Evolutionary conservation across 2,888 invertebrate genomes (phyloP), one percentile per base, ranked within the genome.

Genomic region (Phaedon cochleariae): DNA sequence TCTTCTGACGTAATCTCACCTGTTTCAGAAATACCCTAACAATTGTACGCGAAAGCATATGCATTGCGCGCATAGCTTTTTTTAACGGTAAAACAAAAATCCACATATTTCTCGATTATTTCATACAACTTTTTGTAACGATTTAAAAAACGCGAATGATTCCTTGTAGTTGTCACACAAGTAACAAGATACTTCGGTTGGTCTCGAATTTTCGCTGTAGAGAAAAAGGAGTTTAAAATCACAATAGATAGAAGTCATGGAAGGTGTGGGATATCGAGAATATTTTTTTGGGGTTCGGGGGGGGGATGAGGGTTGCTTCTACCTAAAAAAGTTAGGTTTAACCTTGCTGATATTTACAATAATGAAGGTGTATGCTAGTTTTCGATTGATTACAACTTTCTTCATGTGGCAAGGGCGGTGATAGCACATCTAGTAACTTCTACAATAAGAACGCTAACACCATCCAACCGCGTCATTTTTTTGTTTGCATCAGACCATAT

Each of bases 61-160:
- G 84, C 84, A 84, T 84, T 84, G 83, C 83, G 83, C 84, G 83
- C 83, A 83, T 75, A 80, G 83, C 83, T 81, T 80, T 79, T 68
- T 77, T 26, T 71, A 62, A 62, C 59, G 64, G 12, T 52, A 52
- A 55, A 34, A 62, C 31, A 64, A 64, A 59, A 52, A 53, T 55
- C 66, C 62, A 62, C 66, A 66, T 66, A 59, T 45, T 21, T 59
- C 41, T 54, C 48, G 59, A 60, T 52, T 49, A 26, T 59, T 41
- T 59, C 45, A 52, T 29, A 55, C 41, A 46, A 22, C 41, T 59
- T 57, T 52, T 52, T 62, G 74, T 64, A 62, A 62, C 74, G 73
- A 72, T 73, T 74, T 73, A 72, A 75, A 74, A 71, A 76, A 75
- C 77, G 77, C 74, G 76, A 74, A 73, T 76, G 59, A 67, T 68